Conservation (phyloP, 2,888 invertebrate species). For the Xylocampa areola region DNA sequence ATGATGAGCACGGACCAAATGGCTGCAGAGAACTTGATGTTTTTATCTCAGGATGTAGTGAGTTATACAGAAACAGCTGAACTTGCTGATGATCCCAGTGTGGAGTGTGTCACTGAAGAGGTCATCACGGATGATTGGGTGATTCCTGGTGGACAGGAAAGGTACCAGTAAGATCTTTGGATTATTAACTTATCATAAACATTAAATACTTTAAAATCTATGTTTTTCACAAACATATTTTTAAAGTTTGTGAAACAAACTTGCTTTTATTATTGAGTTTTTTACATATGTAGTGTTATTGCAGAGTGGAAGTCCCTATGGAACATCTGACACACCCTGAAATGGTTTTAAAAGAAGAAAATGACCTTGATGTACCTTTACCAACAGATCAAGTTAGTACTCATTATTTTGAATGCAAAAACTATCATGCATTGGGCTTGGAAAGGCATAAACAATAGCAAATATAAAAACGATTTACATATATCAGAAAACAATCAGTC, state of each 20-base stretch:
- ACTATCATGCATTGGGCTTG: background rate
- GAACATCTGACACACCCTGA: slow-evolving; percentile 88
- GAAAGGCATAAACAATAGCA: too few relatives aligned
- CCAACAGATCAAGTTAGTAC: slow-evolving; percentile 94
- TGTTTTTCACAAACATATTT: too few relatives aligned
- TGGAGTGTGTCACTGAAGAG: slow-evolving; percentile 93
- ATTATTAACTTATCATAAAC: background rate
- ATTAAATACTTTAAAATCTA: too few relatives aligned
- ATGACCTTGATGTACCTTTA: slow-evolving; percentile 93
- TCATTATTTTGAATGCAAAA: background rate
- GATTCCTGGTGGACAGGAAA: slow-evolving; percentile 92
- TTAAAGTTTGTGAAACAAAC: too few relatives aligned
- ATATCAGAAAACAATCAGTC: too few relatives aligned
- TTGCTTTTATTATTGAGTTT: background rate
- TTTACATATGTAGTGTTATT: slow-evolving; percentile 55
- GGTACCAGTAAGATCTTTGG: slow-evolving; percentile 77
- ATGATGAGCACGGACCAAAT: slow-evolving; percentile 90
- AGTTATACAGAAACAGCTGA: slow-evolving; percentile 81
- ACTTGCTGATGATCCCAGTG: slow-evolving; percentile 81
- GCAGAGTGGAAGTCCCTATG: slow-evolving; percentile 92
- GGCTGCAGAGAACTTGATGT: slow-evolving; percentile 91
- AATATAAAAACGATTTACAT: too few relatives aligned
- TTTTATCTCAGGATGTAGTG: slow-evolving; percentile 89
- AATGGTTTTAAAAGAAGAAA: slow-evolving; percentile 89
- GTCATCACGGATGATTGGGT: slow-evolving; percentile 96